Conservation (phyloP, 2,797 vertebrate genomes). For the Discoglossus pictus region DNA sequence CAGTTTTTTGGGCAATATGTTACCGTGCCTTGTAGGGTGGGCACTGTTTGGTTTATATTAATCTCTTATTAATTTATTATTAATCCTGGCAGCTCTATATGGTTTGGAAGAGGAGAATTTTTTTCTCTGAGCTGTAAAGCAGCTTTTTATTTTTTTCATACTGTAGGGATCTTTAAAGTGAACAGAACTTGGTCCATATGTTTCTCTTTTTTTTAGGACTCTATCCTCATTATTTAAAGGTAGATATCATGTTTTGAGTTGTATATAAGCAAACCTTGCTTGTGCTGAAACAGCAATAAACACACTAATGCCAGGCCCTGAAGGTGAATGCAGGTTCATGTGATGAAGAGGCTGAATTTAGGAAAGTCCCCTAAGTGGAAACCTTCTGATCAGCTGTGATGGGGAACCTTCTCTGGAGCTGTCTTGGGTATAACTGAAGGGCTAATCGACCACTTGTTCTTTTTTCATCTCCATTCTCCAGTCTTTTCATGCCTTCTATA, state of each 20-base stretch:
- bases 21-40: slow-evolving; percentile 19
- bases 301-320: slow-evolving; percentile 2
- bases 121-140: neutral
- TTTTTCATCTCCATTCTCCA: neutral
- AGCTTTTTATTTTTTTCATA: slow-evolving; percentile 3
- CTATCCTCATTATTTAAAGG: neutral
- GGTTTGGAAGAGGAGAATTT: neutral
- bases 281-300: slow-evolving; percentile 18
- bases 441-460: neutral
- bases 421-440: too few relatives aligned
- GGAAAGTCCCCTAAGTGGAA: neutral
- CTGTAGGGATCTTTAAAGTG: neutral
- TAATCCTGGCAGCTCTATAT: neutral
- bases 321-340: neutral
- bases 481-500: too few relatives aligned
- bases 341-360: neutral
- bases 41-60: slow-evolving; percentile 13
- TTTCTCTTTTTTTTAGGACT: neutral
- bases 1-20: slow-evolving; percentile 23
- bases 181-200: neutral
- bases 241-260: too few relatives aligned
- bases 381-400: slow-evolving; percentile 20
- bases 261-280: too few relatives aligned
- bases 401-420: slow-evolving; percentile 30
- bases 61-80: slow-evolving; percentile 44